phyloP scores from a whole-genome alignment of 2,797 vertebrate genomes.

The Dryobates pubescens region DNA sequence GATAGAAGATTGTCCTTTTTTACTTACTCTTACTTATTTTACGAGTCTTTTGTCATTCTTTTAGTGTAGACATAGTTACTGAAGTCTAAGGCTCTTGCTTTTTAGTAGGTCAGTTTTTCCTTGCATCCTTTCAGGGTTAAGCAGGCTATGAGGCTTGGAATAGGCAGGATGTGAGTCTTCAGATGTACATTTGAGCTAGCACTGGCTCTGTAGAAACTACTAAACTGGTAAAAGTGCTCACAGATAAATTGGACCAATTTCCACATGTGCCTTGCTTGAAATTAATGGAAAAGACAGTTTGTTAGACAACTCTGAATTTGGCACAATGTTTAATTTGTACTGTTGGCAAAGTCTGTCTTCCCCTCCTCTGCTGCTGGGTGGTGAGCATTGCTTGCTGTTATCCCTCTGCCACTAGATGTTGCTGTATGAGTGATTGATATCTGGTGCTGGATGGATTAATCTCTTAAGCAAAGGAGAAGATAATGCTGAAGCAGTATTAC shows the following conservation, averaged over 20 bases:
- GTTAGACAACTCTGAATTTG: neutral
- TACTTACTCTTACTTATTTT: neutral
- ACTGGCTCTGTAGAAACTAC: neutral
- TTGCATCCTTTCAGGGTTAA: neutral
- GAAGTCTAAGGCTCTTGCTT: neutral
- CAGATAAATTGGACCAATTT: neutral
- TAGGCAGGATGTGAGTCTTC: neutral
- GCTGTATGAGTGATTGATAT: conserved; percentile 50
- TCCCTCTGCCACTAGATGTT: conserved; percentile 50
- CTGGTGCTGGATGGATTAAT: neutral
- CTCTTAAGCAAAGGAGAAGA: neutral
- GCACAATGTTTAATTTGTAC: neutral
- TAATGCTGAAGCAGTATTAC: neutral
- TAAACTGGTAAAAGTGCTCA: neutral
- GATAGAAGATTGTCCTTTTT: neutral
- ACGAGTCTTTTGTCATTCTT: neutral
- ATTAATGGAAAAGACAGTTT: neutral
- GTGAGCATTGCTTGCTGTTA: neutral
- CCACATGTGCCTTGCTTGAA: neutral
- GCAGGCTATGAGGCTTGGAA: neutral
- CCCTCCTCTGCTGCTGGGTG: neutral
- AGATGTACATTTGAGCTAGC: neutral
- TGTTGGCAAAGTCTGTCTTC: neutral
- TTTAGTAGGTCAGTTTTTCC: neutral
- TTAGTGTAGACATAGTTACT: neutral